Conservation (phyloP, 1,140 invertebrate species). For the Drosophila littoralis region DNA sequence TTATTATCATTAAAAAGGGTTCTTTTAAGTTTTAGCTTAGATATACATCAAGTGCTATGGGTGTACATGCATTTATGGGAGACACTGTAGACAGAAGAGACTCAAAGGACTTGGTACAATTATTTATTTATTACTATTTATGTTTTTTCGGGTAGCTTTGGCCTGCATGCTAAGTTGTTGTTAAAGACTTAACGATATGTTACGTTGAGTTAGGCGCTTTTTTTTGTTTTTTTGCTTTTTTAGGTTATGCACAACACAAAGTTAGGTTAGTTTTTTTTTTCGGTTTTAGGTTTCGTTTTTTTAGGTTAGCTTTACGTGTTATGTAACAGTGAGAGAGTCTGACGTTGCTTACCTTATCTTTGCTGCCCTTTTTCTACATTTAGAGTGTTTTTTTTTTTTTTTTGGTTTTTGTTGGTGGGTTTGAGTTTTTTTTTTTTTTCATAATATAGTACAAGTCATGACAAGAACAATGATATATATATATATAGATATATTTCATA, state of each 20-base stretch:
- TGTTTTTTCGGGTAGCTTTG: slow-evolving; percentile 11
- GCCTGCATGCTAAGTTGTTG: slow-evolving; percentile 31
- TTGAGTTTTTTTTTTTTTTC: slow-evolving; percentile 71
- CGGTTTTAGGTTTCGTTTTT: slow-evolving; percentile 13
- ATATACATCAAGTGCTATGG: slow-evolving; percentile 39
- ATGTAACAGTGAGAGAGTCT: slow-evolving; percentile 43
- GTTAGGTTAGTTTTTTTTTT: slow-evolving; percentile 43
- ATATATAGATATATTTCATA: slow-evolving; percentile 59
- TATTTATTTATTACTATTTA: slow-evolving; percentile 2
- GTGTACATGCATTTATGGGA: slow-evolving; percentile 27
- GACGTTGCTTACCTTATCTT: slow-evolving; percentile 89
- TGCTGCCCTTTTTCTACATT: slow-evolving; percentile 91
- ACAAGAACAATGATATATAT: slow-evolving; percentile 80
- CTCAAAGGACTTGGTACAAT: slow-evolving; percentile 9
- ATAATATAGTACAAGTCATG: slow-evolving; percentile 82
- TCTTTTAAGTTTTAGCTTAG: slow-evolving; percentile 22
- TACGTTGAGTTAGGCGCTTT: slow-evolving; percentile 47
- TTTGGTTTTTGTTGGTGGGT: slow-evolving; percentile 63
- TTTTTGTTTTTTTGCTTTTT: slow-evolving; percentile 9
- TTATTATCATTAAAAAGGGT: slow-evolving; percentile 1
- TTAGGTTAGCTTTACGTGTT: slow-evolving; percentile 43
- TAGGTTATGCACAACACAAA: slow-evolving; percentile 65
- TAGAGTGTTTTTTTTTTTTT: slow-evolving; percentile 37
- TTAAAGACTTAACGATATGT: slow-evolving; percentile 37
- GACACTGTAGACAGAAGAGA: slow-evolving; percentile 4